Base-by-base conservation (phyloP, 2,797 vertebrate species). In the Huso huso region DNA sequence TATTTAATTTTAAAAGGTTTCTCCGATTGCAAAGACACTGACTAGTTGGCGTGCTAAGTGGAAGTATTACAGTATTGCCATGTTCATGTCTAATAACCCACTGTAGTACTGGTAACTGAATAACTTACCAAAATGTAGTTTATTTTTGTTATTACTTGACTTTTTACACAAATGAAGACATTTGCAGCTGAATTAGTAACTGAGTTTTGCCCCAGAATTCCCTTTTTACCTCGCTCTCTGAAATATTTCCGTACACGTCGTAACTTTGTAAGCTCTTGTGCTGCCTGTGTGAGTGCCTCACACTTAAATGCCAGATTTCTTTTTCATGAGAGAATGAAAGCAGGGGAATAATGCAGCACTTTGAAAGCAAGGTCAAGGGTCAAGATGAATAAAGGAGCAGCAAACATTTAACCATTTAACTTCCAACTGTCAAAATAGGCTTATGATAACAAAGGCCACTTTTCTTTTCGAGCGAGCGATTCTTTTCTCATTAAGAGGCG, bases 251-350 rank as follows among this genome's bases (percentile, higher is more conserved):
- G 63, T 60, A 77, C 70, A 63, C 23, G 72, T 73, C 68, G 51
- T 63, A 53, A 13, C 63, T 77, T 70, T 64, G 68, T 69, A 69
- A 68, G 72, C 65, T 59, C 52, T 65, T 72, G 66, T 74, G 74
- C 69, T 68, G 73, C 69, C 75, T 64, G 73, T 67, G 58, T 62
- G 74, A 69, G 71, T 57, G 68, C 64, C 77, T 79, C 70, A 68
- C 75, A 1, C 15, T 10, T 62, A 67, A 69, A 74, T 66, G 81
- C 70, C 66, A 83, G 81, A 86, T 87, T 88, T 79, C 74, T 37
- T 37, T 37, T 84, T 63, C 59, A 10, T 75, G 68, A 66, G 72
- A 63, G 59, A 63, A 64, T 62, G 62, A 15, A 70, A 67, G 69
- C 69, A 68, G 75, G 63, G 60, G 66, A 65, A 75, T 69, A 76